Evolutionary conservation across 2,888 invertebrate genomes (phyloP).

Genomic region (Chydorus sphaericus): DNA sequence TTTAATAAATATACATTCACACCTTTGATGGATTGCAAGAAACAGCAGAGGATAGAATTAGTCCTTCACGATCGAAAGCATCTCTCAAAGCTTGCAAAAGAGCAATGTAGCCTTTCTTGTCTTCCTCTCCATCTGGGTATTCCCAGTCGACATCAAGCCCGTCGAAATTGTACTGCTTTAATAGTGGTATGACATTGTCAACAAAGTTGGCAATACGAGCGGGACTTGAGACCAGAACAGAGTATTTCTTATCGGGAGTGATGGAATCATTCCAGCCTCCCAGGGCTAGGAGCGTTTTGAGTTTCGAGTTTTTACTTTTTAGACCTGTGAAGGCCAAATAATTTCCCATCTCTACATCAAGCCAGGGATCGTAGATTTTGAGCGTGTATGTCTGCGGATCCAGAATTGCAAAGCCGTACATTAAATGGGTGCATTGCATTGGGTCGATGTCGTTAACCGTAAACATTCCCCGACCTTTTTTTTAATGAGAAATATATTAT

Average conservation of each 20-base stretch:
- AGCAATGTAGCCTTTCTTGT: conserved; percentile 11
- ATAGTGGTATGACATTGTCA: neutral
- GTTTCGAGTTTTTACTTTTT: conserved; percentile 23
- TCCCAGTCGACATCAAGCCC: conserved; percentile 15
- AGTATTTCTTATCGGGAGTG: conserved; percentile 13
- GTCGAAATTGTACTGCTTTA: conserved; percentile 11
- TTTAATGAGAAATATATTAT: no score
- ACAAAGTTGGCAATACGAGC: conserved; percentile 9
- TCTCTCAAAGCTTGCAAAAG: conserved; percentile 10
- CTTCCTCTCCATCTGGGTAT: conserved; percentile 1
- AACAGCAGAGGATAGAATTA: conserved; percentile 10
- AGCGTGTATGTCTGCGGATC: neutral
- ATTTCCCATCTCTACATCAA: conserved; percentile 15
- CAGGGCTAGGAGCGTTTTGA: conserved; percentile 30
- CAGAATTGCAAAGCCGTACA: conserved; percentile 7
- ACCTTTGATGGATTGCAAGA: neutral
- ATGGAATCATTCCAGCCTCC: conserved; percentile 30
- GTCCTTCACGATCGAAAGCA: neutral
- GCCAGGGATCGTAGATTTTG: neutral
- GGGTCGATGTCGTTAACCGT: conserved; percentile 1
- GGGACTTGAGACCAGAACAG: neutral
- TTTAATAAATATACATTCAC: no score
- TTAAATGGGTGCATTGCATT: conserved; percentile 6
- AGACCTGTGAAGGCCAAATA: conserved; percentile 22
- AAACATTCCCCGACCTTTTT: neutral